phyloP scores from a whole-genome alignment of 2,888 invertebrate species.

The Dynastes maya region DNA sequence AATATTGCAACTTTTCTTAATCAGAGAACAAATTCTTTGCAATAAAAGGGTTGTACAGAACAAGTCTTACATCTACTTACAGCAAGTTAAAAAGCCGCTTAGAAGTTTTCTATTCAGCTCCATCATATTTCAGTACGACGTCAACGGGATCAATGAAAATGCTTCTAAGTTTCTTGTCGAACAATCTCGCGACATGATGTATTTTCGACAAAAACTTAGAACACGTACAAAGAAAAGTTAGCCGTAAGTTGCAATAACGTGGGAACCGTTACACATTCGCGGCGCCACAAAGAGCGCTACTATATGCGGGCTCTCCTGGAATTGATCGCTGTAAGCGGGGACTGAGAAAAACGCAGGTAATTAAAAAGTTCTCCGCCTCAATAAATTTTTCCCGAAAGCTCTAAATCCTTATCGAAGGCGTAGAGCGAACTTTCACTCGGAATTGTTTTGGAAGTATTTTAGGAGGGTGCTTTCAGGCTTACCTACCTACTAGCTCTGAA shows the following conservation, averaged over 20 bases:
- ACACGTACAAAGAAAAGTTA: slow-evolving; percentile 33
- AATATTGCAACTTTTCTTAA: neutral
- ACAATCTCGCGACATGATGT: slow-evolving; percentile 29
- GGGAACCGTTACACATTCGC: slow-evolving; percentile 23
- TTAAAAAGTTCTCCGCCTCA: slow-evolving; percentile 47
- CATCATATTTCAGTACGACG: slow-evolving; percentile 2
- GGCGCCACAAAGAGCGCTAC: neutral
- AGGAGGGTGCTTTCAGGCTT: slow-evolving; percentile 1
- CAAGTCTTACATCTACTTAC: neutral
- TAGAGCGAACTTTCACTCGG: slow-evolving; percentile 32
- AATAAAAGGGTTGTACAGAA: neutral
- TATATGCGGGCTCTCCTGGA: slow-evolving; percentile 5
- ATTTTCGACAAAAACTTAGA: slow-evolving; percentile 20
- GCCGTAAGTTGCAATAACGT: slow-evolving; percentile 38
- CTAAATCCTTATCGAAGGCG: slow-evolving; percentile 41
- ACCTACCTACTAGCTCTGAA: neutral
- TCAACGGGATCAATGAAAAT: slow-evolving; percentile 23
- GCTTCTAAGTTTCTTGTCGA: slow-evolving; percentile 24
- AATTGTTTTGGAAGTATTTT: slow-evolving; percentile 40
- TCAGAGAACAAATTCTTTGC: neutral
- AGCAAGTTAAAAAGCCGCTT: neutral
- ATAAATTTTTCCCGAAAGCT: slow-evolving; percentile 46
- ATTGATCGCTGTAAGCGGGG: slow-evolving; percentile 27
- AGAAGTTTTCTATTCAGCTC: neutral
- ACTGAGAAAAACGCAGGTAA: slow-evolving; percentile 44